These are phyloP conservation scores for Megaceryle torquata DNA, from an alignment of 2,113 vertebrate genomes.

Conservation along the genomic window DNA sequence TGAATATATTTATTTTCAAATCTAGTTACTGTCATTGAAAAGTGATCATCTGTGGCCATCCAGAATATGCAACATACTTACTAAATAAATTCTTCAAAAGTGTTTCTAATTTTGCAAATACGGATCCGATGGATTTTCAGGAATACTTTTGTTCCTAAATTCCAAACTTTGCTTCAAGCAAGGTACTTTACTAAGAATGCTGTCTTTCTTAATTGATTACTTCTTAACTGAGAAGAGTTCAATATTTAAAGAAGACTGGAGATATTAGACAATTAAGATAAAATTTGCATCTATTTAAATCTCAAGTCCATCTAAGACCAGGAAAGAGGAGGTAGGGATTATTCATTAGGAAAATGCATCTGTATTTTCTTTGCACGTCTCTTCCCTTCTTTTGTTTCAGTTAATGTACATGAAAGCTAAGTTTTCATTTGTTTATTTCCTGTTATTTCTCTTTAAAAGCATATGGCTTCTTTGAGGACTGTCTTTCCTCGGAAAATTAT, in stretches of 20 bases:
- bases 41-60: not conserved
- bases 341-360: not conserved
- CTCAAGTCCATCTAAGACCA: not conserved
- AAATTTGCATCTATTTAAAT: not conserved
- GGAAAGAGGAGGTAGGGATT: not conserved
- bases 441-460: not conserved
- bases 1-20: slow-evolving; percentile 34
- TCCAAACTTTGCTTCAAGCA: not conserved
- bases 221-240: not conserved
- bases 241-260: not conserved
- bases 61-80: not conserved
- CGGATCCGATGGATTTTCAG: not conserved
- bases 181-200: not conserved
- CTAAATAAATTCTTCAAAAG: not conserved
- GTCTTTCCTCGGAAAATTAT: not conserved
- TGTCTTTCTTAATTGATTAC: not conserved
- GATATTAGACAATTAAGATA: not conserved
- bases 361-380: not conserved
- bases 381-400: not conserved
- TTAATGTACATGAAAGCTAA: not conserved
- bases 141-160: not conserved
- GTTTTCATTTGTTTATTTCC: not conserved
- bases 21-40: not conserved
- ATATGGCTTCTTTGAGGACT: not conserved
- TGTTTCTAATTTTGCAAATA: not conserved